These are phyloP conservation scores for Drosophila littoralis DNA, from an alignment of 1,140 invertebrate genomes.

Conservation along the genomic window DNA sequence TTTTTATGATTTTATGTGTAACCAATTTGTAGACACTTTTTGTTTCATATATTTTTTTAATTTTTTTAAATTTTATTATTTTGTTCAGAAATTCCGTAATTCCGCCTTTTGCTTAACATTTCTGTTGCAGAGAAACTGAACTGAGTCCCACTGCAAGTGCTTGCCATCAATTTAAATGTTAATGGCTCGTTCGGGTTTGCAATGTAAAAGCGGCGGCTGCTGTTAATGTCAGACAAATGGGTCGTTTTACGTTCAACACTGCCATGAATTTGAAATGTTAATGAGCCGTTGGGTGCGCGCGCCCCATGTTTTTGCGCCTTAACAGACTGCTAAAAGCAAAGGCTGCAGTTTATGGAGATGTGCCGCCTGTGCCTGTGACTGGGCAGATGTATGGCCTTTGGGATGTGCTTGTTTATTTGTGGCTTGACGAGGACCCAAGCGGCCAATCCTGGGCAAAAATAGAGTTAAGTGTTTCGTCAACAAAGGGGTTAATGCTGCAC, in stretches of 20 bases:
- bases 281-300: constrained; percentile 62
- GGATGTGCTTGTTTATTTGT: constrained; percentile 38
- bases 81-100: too few relatives aligned
- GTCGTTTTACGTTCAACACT: constrained; percentile 63
- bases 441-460: constrained; percentile 29
- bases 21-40: too few relatives aligned
- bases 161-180: constrained; percentile 69
- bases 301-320: constrained; percentile 36
- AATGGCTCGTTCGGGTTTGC: constrained; percentile 57
- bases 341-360: constrained; percentile 60
- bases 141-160: constrained; percentile 44
- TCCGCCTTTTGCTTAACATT: constrained; percentile 26
- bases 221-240: constrained; percentile 68
- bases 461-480: constrained; percentile 37
- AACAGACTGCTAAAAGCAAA: constrained; percentile 68
- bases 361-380: constrained; percentile 22
- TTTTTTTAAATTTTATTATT: too few relatives aligned
- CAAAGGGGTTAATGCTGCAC: constrained; percentile 32
- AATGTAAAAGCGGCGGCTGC: constrained; percentile 52
- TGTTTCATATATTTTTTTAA: too few relatives aligned
- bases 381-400: constrained; percentile 15
- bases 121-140: constrained; percentile 30
- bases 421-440: constrained; percentile 29
- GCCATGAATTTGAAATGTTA: constrained; percentile 73
- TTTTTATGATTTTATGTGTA: too few relatives aligned